These are phyloP conservation scores for Ormyrus thymus DNA, from an alignment of 2,888 invertebrate genomes.

Conservation along the genomic window DNA sequence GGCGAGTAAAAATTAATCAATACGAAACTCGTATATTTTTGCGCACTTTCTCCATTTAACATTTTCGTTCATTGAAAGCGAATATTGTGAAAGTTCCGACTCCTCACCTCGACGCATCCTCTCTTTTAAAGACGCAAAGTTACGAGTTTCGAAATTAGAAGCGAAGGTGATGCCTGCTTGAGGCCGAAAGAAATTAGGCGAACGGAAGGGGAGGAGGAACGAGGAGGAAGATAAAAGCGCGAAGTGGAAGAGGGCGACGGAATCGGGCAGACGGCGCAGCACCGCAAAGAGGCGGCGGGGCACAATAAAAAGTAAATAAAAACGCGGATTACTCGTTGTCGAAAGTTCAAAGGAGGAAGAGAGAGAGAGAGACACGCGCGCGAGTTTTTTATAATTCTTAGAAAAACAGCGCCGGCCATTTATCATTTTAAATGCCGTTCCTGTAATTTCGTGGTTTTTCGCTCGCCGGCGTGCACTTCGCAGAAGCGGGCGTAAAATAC, in stretches of 20 bases:
- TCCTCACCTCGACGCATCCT: not conserved
- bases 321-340: constrained; percentile 43
- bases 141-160: constrained; percentile 50
- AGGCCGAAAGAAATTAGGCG: not conserved
- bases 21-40: not conserved
- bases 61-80: not conserved
- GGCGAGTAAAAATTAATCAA: no score
- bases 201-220: constrained; percentile 6
- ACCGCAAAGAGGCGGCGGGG: not conserved
- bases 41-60: not conserved
- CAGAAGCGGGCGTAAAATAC: constrained; percentile 46
- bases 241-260: not conserved
- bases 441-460: constrained; percentile 50
- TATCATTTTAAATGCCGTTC: constrained; percentile 55
- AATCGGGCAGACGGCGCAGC: not conserved
- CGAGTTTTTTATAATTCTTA: constrained; percentile 45
- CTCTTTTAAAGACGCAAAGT: constrained; percentile 43
- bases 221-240: no score
- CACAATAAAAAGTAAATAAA: constrained; percentile 22
- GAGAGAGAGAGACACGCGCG: not conserved
- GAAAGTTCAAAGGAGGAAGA: constrained; percentile 51
- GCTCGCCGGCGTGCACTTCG: constrained; percentile 24
- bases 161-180: constrained; percentile 24
- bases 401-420: constrained; percentile 51
- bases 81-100: constrained; percentile 31